A percentile compares a stretch with the other conserved stretches of the same genome.
Conservation (phyloP, 2,797 vertebrate species). For the Anguilla obscura region DNA sequence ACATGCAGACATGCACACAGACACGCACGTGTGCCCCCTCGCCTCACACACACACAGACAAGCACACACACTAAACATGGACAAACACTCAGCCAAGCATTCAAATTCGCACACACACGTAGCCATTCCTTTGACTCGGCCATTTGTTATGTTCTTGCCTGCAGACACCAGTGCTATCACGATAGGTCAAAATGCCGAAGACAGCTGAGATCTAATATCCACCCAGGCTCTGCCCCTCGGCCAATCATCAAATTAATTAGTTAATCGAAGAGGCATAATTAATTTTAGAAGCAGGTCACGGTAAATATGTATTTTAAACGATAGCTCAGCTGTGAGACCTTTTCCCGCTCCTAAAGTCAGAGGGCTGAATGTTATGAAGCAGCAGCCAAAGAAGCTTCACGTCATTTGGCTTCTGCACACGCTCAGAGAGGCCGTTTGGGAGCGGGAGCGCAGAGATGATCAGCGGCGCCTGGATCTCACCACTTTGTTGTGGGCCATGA, state of each 20-base stretch:
- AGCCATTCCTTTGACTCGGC: background rate
- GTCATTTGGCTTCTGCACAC: background rate
- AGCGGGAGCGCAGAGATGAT: background rate
- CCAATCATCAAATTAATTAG: background rate
- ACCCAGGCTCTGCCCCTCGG: background rate
- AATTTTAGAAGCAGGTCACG: slow-evolving; percentile 8
- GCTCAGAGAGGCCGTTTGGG: background rate
- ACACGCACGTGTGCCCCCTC: background rate
- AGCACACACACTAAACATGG: background rate
- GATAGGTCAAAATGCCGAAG: background rate
- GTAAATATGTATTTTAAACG: background rate
- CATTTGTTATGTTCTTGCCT: background rate
- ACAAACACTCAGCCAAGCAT: background rate
- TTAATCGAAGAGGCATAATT: background rate
- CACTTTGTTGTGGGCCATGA: slow-evolving; percentile 99
- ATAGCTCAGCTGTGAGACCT: background rate
- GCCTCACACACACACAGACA: background rate
- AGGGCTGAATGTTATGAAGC: background rate
- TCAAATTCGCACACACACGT: background rate
- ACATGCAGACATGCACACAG: background rate
- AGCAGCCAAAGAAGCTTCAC: background rate
- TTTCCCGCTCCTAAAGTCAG: background rate
- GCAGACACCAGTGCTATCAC: background rate
- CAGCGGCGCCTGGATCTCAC: slow-evolving; percentile 68
- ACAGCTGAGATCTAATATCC: background rate